Conservation (phyloP, 2,113 vertebrate genomes). For the Bufo bufo region DNA sequence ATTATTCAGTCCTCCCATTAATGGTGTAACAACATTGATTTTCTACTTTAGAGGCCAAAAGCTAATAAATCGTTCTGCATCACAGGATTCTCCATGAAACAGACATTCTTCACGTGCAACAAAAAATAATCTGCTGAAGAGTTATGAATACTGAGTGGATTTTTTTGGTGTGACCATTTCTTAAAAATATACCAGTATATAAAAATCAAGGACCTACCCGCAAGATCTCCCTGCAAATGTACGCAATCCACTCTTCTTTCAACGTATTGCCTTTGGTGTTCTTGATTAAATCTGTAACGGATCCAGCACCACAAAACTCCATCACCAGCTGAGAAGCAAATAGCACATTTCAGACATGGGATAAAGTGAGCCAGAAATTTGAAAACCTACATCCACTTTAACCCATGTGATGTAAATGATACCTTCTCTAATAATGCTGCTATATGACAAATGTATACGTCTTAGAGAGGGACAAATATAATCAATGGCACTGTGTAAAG, state of each 20-base stretch:
- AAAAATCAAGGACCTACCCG: slow-evolving; percentile 73
- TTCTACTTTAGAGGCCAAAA: slow-evolving; percentile 16
- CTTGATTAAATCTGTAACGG: slow-evolving; percentile 97
- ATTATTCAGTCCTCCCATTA: slow-evolving; percentile 5
- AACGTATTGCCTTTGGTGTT: slow-evolving; percentile 98
- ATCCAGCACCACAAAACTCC: slow-evolving; percentile 98
- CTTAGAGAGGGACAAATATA: too few species aligned
- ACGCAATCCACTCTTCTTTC: slow-evolving; percentile 98
- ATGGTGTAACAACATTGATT: slow-evolving; percentile 1
- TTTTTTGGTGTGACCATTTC: neutral
- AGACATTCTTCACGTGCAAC: neutral
- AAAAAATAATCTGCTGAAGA: neutral
- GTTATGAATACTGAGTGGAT: neutral
- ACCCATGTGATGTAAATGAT: too few species aligned
- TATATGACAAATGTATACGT: too few species aligned
- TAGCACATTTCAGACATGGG: neutral
- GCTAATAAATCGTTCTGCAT: slow-evolving; percentile 6
- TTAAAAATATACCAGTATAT: too few species aligned
- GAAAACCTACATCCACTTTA: neutral
- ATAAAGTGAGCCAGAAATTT: neutral
- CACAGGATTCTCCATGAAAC: neutral
- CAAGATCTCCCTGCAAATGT: slow-evolving; percentile 97
- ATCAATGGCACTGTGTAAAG: too few species aligned
- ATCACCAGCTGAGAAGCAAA: slow-evolving; percentile 76
- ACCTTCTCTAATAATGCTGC: too few species aligned